Conservation (phyloP, 1,140 invertebrate species). For the Globodera rostochiensis region DNA sequence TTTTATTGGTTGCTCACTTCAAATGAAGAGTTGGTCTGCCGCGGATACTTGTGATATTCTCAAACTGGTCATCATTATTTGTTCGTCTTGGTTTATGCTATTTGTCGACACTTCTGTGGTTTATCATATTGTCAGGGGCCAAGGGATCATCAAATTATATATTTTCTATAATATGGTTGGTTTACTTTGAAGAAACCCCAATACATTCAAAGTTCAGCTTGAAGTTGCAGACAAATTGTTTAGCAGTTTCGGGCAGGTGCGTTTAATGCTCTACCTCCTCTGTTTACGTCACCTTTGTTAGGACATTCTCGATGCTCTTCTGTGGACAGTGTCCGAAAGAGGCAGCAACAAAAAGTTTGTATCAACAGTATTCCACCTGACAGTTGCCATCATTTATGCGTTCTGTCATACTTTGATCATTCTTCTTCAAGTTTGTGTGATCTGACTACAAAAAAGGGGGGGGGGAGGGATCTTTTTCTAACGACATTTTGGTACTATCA, state of each 20-base stretch:
- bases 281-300: conserved; percentile 66
- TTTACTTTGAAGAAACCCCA: background rate
- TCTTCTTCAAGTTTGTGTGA: conserved; percentile 68
- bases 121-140: conserved; percentile 97
- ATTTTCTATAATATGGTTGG: conserved; percentile 94
- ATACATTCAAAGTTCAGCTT: conserved; percentile 66
- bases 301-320: conserved; percentile 92
- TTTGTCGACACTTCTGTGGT: conserved; percentile 95
- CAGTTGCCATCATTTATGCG: conserved; percentile 90
- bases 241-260: conserved; percentile 84
- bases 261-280: background rate
- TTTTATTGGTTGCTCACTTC: conserved; percentile 56
- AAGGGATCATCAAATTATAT: conserved; percentile 97
- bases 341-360: conserved; percentile 38
- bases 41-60: conserved; percentile 94
- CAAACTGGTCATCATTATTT: conserved; percentile 85
- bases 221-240: conserved; percentile 92
- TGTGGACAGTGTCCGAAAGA: conserved; percentile 81
- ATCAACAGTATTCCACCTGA: conserved; percentile 72
- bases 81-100: conserved; percentile 76
- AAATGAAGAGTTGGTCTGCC: conserved; percentile 67
- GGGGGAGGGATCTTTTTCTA: no score
- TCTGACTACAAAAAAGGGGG: background rate
- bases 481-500: background rate
- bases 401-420: conserved; percentile 88